phyloP scores from a whole-genome alignment of 2,113 vertebrate species.

The Chamaea fasciata region DNA sequence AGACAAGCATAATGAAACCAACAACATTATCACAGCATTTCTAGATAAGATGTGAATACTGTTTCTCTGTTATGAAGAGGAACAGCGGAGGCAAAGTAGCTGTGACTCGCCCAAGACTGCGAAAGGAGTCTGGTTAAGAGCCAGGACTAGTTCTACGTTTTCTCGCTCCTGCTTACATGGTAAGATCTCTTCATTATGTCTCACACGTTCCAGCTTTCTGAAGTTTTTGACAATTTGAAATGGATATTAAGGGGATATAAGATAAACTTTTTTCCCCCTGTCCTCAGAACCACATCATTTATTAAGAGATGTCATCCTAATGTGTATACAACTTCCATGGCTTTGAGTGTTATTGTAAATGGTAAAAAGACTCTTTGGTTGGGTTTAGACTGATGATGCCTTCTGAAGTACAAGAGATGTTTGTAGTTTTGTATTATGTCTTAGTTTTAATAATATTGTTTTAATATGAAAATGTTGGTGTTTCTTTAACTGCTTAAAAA shows the following conservation, averaged over 20 bases:
- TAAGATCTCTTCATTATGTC: not conserved
- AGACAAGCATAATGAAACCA: not conserved
- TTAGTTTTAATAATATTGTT: constrained; percentile 1
- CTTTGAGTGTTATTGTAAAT: constrained; percentile 58
- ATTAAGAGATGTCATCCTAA: constrained; percentile 47
- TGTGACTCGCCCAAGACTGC: not conserved
- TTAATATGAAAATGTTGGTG: not conserved
- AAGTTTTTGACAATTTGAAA: constrained; percentile 51
- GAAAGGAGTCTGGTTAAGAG: not conserved
- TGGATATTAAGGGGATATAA: constrained; percentile 35
- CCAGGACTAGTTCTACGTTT: not conserved
- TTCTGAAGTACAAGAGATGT: constrained; percentile 12
- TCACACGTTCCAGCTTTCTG: constrained; percentile 19
- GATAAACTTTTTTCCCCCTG: not conserved
- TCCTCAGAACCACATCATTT: constrained; percentile 51
- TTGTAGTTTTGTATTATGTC: not conserved
- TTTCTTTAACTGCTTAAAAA: not conserved
- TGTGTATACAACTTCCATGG: constrained; percentile 36
- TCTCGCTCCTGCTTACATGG: constrained; percentile 20
- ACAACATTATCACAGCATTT: not conserved
- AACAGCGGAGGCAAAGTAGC: not conserved
- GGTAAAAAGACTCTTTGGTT: constrained; percentile 4
- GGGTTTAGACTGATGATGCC: not conserved
- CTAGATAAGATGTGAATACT: not conserved
- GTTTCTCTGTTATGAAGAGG: not conserved